phyloP scores from a whole-genome alignment of 2,113 vertebrate genomes.

The Scopus umbretta region DNA sequence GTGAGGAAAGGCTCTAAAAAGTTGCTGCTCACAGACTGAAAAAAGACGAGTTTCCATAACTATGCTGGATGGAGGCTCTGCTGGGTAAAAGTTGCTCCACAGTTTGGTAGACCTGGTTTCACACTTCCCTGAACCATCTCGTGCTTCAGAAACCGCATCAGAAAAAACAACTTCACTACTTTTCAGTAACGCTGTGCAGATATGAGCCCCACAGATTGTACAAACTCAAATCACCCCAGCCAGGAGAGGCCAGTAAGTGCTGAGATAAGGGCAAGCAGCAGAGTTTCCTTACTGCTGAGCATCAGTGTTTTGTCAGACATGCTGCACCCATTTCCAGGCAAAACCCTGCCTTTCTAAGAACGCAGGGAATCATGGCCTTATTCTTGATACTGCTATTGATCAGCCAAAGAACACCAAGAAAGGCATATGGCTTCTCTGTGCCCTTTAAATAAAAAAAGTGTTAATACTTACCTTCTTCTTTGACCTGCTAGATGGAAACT shows the following conservation, averaged over 20 bases:
- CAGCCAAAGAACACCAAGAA: not conserved
- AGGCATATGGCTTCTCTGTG: not conserved
- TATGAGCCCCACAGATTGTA: not conserved
- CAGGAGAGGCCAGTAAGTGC: not conserved
- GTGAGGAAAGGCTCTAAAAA: not conserved
- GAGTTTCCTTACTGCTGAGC: not conserved
- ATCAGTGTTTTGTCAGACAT: not conserved
- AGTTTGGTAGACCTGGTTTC: not conserved
- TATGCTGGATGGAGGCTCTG: not conserved
- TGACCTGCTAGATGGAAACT: not conserved
- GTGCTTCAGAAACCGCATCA: not conserved
- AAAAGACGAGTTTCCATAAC: rapidly evolving
- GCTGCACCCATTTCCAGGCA: not conserved
- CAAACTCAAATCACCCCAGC: not conserved
- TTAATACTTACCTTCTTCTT: not conserved
- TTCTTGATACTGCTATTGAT: not conserved
- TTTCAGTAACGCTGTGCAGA: not conserved
- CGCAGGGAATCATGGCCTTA: not conserved
- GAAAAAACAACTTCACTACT: not conserved
- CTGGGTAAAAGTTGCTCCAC: not conserved
- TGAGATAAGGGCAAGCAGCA: not conserved
- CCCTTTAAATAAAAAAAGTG: not conserved
- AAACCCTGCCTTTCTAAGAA: not conserved
- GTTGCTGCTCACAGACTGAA: not conserved
- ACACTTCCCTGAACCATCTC: not conserved